Conservation (phyloP, 1,140 invertebrate species). For the Cotesia glomerata region DNA sequence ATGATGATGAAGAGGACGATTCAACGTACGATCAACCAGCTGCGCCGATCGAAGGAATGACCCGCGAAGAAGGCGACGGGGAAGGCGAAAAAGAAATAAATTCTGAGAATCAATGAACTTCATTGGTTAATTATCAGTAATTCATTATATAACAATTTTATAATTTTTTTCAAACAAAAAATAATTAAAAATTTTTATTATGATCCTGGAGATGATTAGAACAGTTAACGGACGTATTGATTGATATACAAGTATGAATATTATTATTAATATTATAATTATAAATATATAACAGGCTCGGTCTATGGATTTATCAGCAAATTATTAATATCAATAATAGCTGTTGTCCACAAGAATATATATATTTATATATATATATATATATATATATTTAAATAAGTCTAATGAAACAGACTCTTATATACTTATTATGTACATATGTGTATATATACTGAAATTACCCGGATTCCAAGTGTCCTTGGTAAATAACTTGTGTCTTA, state of each 20-base stretch:
- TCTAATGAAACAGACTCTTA: slow-evolving; percentile 9
- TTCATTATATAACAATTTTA: not conserved
- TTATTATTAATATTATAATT: no score
- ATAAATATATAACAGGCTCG: no score
- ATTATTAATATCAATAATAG: no score
- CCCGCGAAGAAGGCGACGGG: slow-evolving; percentile 66
- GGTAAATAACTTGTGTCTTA: not conserved
- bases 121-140: slow-evolving; percentile 9
- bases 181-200: not conserved
- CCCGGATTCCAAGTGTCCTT: slow-evolving; percentile 19
- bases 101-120: slow-evolving; percentile 56
- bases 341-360: not conserved
- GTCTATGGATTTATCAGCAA: no score
- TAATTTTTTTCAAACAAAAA: slow-evolving; percentile 1
- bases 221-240: no score
- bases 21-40: slow-evolving; percentile 43
- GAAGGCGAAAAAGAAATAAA: slow-evolving; percentile 62
- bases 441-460: slow-evolving; percentile 30
- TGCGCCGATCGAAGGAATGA: slow-evolving; percentile 66
- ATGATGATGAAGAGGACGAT: not conserved
- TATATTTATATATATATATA: not conserved
- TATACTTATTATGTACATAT: slow-evolving; percentile 25
- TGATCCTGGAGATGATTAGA: no score
- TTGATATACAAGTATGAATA: no score
- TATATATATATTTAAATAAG: not conserved